Base-by-base conservation (phyloP, 2,888 invertebrate species). In the Pollenia labialis region DNA sequence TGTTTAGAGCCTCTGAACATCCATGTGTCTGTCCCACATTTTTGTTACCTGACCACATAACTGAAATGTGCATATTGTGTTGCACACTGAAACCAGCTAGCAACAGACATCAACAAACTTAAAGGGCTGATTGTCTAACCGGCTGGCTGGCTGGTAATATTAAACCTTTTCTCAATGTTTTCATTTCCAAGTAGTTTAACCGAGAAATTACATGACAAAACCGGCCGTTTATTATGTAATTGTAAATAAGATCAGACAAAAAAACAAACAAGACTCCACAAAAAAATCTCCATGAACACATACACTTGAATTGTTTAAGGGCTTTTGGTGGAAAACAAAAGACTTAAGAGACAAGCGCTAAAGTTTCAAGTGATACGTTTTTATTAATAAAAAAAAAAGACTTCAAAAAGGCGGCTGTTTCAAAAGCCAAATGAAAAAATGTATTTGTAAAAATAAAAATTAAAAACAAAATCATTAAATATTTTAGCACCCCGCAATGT, bases 191-290 rank as follows among this genome's bases (percentile, higher is more conserved):
- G 56, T 52, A 69, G 12, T 42, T 62, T n/a, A 75, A 48, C 11
- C n/a, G 9, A 54, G 3, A 71, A 71, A 71, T 71, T 76, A 76
- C 64, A 71, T 81, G 76, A 81, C 42, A 81, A 40, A 62, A 48
- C 71, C 46, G 48, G 16, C 32, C 81, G 54, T 72, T 66, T 77
- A 58, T 85, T 85, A 81, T 58, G 81, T 72, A 85, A 85, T 60
- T 76, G 52, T 76, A 46, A 62, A 69, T 40, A 44, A 18, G 23
- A 32, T 11, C 14, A 40, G n/a, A n/a, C 11, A 6, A 2, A 56
- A 56, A 52, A 14, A n/a, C 18, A 16, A 40, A 23, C n/a, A 44
- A 68, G 68, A 18, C 16, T 32, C 23, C 32, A 56, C 54, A 40
- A 54, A 71, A 68, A 44, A 58, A 62, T 71, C n/a, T 54, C 50